Evolutionary conservation across 1,140 invertebrate genomes (phyloP).

Genomic region (Ostrea edulis): DNA sequence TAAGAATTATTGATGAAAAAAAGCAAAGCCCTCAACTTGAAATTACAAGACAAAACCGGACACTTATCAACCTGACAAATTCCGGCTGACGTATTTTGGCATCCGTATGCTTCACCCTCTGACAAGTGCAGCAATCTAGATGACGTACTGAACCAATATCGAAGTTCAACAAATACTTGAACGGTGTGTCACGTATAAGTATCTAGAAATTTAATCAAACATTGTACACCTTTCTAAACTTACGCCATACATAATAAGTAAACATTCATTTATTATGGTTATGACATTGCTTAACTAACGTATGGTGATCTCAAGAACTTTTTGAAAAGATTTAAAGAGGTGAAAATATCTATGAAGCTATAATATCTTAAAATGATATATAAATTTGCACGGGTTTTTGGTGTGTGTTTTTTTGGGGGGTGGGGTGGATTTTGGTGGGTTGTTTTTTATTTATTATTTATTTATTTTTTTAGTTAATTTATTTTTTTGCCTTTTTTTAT

Average conservation of each 20-base stretch:
- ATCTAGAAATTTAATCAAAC: background rate
- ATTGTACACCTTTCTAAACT: background rate
- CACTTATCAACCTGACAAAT: slow-evolving; percentile 35
- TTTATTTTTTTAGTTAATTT: too few relatives aligned
- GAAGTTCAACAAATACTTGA: slow-evolving; percentile 22
- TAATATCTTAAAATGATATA: too few relatives aligned
- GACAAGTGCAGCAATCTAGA: slow-evolving; percentile 22
- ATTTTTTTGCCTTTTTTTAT: too few relatives aligned
- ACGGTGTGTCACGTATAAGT: slow-evolving; percentile 3
- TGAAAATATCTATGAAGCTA: too few relatives aligned
- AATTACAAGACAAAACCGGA: slow-evolving; percentile 31
- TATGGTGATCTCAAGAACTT: too few relatives aligned
- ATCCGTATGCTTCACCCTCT: background rate
- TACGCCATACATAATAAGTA: slow-evolving; percentile 1
- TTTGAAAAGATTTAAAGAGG: too few relatives aligned
- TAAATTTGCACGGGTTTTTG: too few relatives aligned
- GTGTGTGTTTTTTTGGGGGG: too few relatives aligned
- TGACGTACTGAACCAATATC: slow-evolving; percentile 13
- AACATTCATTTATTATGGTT: background rate
- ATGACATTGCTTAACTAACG: too few relatives aligned
- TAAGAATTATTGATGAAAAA: slow-evolving; percentile 28
- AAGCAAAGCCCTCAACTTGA: slow-evolving; percentile 28
- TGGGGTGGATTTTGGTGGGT: too few relatives aligned
- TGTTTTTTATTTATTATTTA: too few relatives aligned
- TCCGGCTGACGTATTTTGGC: slow-evolving; percentile 18